Percentiles rank a stretch among this genome's conserved stretches.
These are phyloP conservation scores for Serripes groenlandicus DNA, from an alignment of 2,888 invertebrate species.

Conservation along the genomic window DNA sequence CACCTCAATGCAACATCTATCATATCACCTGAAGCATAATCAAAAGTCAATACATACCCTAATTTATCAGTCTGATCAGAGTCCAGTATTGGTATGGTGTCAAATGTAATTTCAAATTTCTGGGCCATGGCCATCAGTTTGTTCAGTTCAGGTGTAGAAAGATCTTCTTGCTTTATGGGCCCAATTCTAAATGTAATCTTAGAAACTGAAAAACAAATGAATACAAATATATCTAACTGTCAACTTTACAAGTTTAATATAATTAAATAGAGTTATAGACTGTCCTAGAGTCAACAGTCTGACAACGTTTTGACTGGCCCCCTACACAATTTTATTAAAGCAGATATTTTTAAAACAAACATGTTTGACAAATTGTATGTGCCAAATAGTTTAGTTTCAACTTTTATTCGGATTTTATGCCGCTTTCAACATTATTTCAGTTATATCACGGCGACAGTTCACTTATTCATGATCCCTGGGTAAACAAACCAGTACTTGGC, in stretches of 20 bases:
- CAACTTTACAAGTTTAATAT: neutral
- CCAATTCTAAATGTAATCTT: slow-evolving; percentile 66
- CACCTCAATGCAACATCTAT: too few relatives aligned
- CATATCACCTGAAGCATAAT: too few relatives aligned
- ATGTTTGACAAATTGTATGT: too few relatives aligned
- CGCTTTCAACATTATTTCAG: too few relatives aligned
- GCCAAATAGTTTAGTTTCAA: too few relatives aligned
- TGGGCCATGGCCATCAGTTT: slow-evolving; percentile 65
- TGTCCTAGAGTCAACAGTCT: neutral
- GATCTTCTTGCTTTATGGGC: slow-evolving; percentile 64
- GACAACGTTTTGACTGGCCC: neutral
- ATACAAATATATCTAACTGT: too few relatives aligned
- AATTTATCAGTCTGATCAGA: slow-evolving; percentile 63
- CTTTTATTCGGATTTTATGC: too few relatives aligned
- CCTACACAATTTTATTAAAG: neutral
- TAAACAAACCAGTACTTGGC: too few relatives aligned
- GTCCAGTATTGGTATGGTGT: slow-evolving; percentile 59
- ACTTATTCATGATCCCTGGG: too few relatives aligned
- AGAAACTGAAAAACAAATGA: slow-evolving; percentile 63
- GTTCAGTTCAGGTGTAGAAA: slow-evolving; percentile 63
- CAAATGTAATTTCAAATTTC: slow-evolving; percentile 62
- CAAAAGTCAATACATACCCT: slow-evolving; percentile 44
- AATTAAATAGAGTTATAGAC: neutral
- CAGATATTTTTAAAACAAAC: too few relatives aligned
- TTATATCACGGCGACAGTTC: too few relatives aligned